Evolutionary conservation across 2,797 vertebrate species (phyloP), one percentile per base, ranked within the genome.

Genomic region (Poeciliopsis gracilis): DNA sequence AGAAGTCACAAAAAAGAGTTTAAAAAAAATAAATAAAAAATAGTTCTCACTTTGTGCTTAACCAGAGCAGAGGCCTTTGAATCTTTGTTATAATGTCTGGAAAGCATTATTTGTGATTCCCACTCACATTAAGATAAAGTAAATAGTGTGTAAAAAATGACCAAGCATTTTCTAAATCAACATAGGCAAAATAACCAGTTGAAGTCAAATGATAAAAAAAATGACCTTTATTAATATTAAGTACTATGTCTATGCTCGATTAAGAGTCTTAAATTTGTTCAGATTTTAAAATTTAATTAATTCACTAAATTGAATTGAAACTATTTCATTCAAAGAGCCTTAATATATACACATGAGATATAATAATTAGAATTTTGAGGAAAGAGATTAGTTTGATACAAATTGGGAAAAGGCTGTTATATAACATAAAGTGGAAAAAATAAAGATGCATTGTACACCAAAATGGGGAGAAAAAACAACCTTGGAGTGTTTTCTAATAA

Each of bases 21-120:
- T 28, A 72, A 46, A 71, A 43, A 76, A 28, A 28, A 30, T 30
- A 41, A 36, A 36, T 36, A 36, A 36, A 36, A 57, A 15, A 28
- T 45, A 33, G 55, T 33, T 66, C 78, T 45, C 38, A 71, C 38
- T 76, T 70, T 77, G 69, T 82, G 43, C 73, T 76, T 83, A 71
- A 47, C 13, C n/a, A 43, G 46, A 75, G n/a, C n/a, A 57, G 55
- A 66, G n/a, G 73, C 73, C 51, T 87, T 63, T 80, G 61, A 15
- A n/a, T 79, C 73, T 83, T 87, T 86, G 76, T 86, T 88, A 77
- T 84, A 87, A 86, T 2, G 36, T 81, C 63, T 85, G 87, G 86
- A 89, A 84, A 66, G 73, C 77, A 72, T 80, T 82, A 78, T 88
- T 91, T 77, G 90, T 78, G 80, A 30, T 78, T 46, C 78, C 83